A percentile compares a stretch with the other conserved stretches of the same genome.
These are phyloP conservation scores for Metalampra italica DNA, from an alignment of 2,888 invertebrate genomes.

Conservation along the genomic window DNA sequence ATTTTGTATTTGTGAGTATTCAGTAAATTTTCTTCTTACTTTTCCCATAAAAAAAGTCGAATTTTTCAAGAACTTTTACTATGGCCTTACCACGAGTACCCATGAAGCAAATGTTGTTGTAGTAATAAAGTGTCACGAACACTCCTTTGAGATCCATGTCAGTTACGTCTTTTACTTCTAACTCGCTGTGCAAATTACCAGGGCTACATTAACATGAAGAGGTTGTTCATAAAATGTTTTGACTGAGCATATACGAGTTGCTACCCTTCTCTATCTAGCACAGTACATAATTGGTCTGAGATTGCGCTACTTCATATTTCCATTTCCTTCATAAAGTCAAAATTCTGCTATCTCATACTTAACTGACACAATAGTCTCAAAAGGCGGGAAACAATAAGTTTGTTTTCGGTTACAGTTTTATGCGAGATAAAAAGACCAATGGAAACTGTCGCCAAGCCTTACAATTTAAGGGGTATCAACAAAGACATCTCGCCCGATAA, in stretches of 20 bases:
- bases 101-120: no score
- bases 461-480: conserved; percentile 40
- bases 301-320: not conserved
- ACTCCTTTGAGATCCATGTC: not conserved
- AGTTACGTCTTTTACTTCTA: conserved; percentile 4
- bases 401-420: conserved; percentile 34
- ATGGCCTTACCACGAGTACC: no score
- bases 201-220: conserved; percentile 4
- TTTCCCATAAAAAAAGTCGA: no score
- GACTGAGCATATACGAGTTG: not conserved
- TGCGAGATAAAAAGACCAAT: conserved; percentile 13
- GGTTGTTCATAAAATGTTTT: not conserved
- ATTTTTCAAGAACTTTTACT: no score
- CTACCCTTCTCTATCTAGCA: conserved; percentile 2
- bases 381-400: conserved; percentile 12
- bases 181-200: conserved; percentile 6
- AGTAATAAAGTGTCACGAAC: not conserved
- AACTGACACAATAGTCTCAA: not conserved
- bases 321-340: no score
- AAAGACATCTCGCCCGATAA: conserved; percentile 68
- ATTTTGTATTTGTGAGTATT: no score
- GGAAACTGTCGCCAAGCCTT: conserved; percentile 8
- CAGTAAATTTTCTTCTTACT: no score
- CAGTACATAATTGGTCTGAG: no score
- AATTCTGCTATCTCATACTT: not conserved